Evolutionary conservation across 2,797 vertebrate species (phyloP).

Genomic region (Helostoma temminkii): DNA sequence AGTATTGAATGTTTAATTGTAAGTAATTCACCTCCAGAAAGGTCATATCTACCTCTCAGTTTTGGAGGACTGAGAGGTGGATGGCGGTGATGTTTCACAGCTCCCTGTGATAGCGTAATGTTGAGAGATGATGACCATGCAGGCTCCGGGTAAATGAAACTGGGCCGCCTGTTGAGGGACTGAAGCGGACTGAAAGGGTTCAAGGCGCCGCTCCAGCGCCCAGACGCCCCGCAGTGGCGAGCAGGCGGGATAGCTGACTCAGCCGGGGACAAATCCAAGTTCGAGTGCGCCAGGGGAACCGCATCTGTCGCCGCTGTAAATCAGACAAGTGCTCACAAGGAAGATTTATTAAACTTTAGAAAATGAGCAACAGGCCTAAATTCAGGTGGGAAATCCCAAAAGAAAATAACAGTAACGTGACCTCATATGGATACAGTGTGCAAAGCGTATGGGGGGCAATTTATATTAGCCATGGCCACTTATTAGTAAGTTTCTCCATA

Average conservation of each 20-base stretch:
- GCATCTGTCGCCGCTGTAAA: constrained; percentile 55
- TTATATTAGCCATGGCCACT: neutral
- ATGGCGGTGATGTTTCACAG: neutral
- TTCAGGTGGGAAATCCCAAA: constrained; percentile 53
- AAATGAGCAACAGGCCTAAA: constrained; percentile 54
- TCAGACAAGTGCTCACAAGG: constrained; percentile 49
- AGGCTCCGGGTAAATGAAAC: constrained; percentile 5
- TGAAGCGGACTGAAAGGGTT: constrained; percentile 20
- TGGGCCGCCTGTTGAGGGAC: constrained; percentile 52
- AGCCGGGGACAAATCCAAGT: constrained; percentile 52
- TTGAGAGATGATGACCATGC: constrained; percentile 20
- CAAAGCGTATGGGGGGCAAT: constrained; percentile 7
- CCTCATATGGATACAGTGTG: constrained; percentile 21
- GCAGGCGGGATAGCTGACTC: constrained; percentile 53
- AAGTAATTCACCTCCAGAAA: constrained; percentile 5
- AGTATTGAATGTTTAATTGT: neutral
- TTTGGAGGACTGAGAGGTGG: neutral
- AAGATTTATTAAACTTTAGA: constrained; percentile 58
- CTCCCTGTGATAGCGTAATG: constrained; percentile 16
- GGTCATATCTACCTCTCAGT: constrained; percentile 11
- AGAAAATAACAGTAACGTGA: constrained; percentile 44
- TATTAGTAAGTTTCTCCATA: neutral
- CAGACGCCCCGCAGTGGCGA: constrained; percentile 89
- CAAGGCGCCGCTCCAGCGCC: constrained; percentile 81
- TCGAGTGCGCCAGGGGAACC: constrained; percentile 33